Evolutionary conservation across 2,113 vertebrate species (phyloP).

Genomic region (Lasiurus cinereus): DNA sequence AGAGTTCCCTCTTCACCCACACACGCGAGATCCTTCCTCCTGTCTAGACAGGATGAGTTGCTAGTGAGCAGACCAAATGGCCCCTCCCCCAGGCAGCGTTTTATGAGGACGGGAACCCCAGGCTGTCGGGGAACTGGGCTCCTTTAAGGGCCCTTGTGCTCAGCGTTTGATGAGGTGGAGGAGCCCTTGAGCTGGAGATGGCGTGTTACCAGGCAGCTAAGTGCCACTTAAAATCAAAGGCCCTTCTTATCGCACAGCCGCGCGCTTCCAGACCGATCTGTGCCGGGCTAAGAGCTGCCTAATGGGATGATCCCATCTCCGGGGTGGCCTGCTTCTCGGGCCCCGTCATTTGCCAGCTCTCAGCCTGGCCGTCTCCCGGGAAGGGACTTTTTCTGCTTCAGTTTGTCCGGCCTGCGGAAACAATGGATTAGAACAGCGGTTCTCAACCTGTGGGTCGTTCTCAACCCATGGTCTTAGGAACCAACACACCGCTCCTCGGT

Average conservation of each 20-base stretch:
- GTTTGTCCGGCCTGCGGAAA: conserved; percentile 29
- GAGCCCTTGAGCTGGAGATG: background rate
- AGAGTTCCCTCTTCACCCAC: background rate
- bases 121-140: background rate
- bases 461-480: no score
- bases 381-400: conserved; percentile 37
- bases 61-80: conserved; percentile 1
- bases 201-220: background rate
- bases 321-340: background rate
- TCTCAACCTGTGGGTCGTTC: no score
- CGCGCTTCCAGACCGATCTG: background rate
- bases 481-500: no score
- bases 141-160: background rate
- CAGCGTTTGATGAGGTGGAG: background rate
- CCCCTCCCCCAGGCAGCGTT: background rate
- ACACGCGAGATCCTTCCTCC: background rate
- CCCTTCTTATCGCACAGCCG: background rate
- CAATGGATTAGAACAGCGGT: background rate
- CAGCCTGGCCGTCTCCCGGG: background rate
- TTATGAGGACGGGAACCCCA: background rate
- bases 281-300: background rate
- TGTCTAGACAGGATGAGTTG: background rate
- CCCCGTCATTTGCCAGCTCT: background rate
- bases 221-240: conserved; percentile 25
- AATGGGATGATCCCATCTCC: background rate